Conservation (phyloP, 2,888 invertebrate genomes). For the Smittia sp. region DNA sequence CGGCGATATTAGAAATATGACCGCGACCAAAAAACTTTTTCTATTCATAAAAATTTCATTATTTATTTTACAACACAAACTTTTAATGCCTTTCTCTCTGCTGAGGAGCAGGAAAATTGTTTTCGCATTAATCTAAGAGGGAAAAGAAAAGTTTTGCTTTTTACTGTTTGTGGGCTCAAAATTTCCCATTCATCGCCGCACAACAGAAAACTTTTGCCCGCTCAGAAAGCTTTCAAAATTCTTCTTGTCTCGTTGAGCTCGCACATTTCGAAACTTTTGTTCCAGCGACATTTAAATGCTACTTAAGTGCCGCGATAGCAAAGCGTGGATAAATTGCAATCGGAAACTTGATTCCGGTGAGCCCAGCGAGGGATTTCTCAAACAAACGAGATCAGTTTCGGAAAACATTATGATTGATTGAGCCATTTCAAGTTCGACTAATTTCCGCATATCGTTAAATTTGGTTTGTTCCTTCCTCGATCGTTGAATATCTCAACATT, state of each 20-base stretch:
- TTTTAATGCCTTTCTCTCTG: conserved; percentile 13
- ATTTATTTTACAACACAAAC: conserved; percentile 11
- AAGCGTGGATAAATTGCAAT: background rate
- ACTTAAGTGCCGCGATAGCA: background rate
- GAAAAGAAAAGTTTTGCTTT: conserved; percentile 13
- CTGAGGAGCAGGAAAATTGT: conserved; percentile 19
- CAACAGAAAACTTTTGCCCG: too few species aligned
- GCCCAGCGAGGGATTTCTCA: too few species aligned
- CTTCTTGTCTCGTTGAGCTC: background rate
- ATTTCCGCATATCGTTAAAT: too few species aligned
- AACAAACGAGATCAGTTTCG: too few species aligned
- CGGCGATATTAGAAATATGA: too few species aligned
- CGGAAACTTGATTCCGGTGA: too few species aligned
- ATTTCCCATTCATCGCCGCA: background rate
- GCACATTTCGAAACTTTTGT: background rate
- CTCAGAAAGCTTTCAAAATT: background rate
- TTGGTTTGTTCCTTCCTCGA: too few species aligned
- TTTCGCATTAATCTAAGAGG: conserved; percentile 36
- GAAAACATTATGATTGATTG: background rate
- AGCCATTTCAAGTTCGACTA: conserved; percentile 6
- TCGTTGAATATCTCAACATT: too few species aligned
- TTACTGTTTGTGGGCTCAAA: background rate
- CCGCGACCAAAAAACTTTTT: too few species aligned
- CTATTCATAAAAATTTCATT: conserved; percentile 8
- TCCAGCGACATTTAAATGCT: background rate